Base-by-base conservation (phyloP, 53 echinoderm and acorn worm genomes). In the Pentamera pediparva region DNA sequence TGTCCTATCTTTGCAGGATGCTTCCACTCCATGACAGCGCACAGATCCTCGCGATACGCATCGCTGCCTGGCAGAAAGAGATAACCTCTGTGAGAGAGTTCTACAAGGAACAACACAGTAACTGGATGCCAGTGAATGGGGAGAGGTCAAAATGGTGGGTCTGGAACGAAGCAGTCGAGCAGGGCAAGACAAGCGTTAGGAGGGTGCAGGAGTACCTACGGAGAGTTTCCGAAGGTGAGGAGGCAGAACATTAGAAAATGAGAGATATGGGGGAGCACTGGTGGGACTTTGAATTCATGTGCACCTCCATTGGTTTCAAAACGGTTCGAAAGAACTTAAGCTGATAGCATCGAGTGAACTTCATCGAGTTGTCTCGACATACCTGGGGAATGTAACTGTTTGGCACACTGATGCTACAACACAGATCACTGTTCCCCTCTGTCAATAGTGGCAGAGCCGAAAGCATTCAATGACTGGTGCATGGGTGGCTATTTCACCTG, bases 91-190 rank as follows among this genome's bases (percentile, higher is more conserved):
- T 94, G 3, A 48, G 95, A 32, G 95, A 94, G 61, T 90, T 85
- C 85, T 94, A 94, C 73, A 91, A 91, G 62, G 95, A 94, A 35
- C 82, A 90, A 45, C 91, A 94, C 28, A 74, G 80, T 28, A 94
- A 94, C 85, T 94, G 95, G 95, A 69, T 82, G 13, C 40, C 60
- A 19, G 77, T 90, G 39, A 75, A 85, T 19, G 95, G 95, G 10
- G 91, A 90, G 76, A 78, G 87, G 64, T 94, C 95, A 18, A 94
- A 94, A 65, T 94, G 95, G 95, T 91, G 91, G 88, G 95, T 94
- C 59, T 94, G 95, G 95, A 85, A 91, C 59, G 52, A 58, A 59
- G 87, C 95, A 5, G 70, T 81, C 34, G 56, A 69, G 13, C 87
- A 90, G 19, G 79, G 85, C 52, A 81, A 89, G 82, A 78, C 57